phyloP scores from a whole-genome alignment of 2,113 vertebrate species.

The Charina bottae region DNA sequence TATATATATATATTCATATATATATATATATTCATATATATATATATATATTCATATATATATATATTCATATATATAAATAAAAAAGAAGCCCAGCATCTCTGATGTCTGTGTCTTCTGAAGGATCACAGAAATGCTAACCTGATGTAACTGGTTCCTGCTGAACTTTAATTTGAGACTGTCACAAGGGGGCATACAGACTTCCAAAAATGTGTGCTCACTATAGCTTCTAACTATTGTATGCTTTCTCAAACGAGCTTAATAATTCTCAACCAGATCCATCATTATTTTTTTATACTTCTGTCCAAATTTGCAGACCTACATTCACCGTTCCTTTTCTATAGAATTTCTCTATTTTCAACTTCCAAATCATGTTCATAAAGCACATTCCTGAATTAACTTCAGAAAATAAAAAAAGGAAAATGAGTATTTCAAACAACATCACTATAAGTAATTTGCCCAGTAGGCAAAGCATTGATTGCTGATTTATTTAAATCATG shows the following conservation, averaged over 20 bases:
- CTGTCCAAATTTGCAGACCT: not conserved
- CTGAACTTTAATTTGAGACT: not conserved
- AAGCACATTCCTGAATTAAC: not conserved
- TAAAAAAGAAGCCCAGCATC: not conserved
- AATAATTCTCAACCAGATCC: not conserved
- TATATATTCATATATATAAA: too few relatives aligned
- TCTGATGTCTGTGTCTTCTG: not conserved
- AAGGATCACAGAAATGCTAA: not conserved
- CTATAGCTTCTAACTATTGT: not conserved
- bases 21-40: too few relatives aligned
- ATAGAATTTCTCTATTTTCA: not conserved
- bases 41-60: too few relatives aligned
- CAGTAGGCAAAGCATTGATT: not conserved
- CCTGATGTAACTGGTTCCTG: not conserved
- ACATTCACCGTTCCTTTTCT: not conserved
- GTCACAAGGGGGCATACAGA: not conserved
- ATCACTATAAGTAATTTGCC: not conserved
- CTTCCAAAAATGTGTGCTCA: not conserved
- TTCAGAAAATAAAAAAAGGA: not conserved
- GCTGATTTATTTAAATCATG: conserved; percentile 6
- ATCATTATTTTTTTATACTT: not conserved
- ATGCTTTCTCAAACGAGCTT: not conserved
- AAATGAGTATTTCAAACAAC: not conserved
- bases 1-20: too few relatives aligned
- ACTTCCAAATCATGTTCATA: not conserved